Conservation (phyloP, 1,140 invertebrate genomes). For the Aphelenchoides fujianensis region DNA sequence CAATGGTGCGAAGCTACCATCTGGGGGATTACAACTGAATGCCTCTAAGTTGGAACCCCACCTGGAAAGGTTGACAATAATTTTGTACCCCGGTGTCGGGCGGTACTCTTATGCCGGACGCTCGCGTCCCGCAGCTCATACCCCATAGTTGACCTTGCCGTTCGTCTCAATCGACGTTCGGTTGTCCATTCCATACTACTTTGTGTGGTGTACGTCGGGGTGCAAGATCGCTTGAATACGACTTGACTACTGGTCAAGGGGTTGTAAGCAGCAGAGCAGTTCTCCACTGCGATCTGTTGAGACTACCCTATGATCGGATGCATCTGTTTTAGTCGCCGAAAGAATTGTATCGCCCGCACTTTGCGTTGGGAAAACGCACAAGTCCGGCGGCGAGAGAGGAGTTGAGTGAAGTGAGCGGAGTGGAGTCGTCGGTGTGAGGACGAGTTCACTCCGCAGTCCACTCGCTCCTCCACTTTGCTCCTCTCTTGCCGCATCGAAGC, state of each 20-base stretch:
- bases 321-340: constrained; percentile 44
- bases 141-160: constrained; percentile 33
- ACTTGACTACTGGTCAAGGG: constrained; percentile 65
- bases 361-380: too few species aligned
- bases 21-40: constrained; percentile 78
- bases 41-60: constrained; percentile 76
- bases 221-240: constrained; percentile 66
- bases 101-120: constrained; percentile 19
- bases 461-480: too few species aligned
- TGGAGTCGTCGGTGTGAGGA: too few species aligned
- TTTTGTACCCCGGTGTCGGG: constrained; percentile 54
- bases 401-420: too few species aligned
- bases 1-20: constrained; percentile 75
- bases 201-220: constrained; percentile 59
- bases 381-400: too few species aligned
- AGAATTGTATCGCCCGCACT: too few species aligned
- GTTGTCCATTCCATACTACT: constrained; percentile 39
- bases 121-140: constrained; percentile 28
- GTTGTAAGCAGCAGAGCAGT: constrained; percentile 65
- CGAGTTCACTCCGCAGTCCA: too few species aligned
- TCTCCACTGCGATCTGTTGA: constrained; percentile 66
- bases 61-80: constrained; percentile 64
- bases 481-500: too few species aligned
- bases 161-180: constrained; percentile 11
- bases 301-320: constrained; percentile 64